Evolutionary conservation across 2,888 invertebrate species (phyloP), one percentile per base, ranked within the genome.

Genomic region (Abrostola tripartita): DNA sequence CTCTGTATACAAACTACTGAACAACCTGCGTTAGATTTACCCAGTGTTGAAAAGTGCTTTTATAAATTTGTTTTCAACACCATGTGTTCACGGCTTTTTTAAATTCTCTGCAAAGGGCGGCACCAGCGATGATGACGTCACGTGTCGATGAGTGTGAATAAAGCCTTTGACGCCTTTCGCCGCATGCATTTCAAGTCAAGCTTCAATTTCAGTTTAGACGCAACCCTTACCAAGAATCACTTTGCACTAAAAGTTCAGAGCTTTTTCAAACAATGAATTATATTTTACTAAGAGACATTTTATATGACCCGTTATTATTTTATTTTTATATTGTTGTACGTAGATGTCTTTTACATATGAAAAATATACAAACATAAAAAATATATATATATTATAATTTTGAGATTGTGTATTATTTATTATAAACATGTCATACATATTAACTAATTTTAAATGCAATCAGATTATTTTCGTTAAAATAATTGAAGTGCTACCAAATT

Each of bases 141-240:
- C 89, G 89, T 88, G 89, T 89, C 89, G 88, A 86, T 88, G 88
- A 86, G 84, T 88, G 86, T 85, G 89, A 88, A 90, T 90, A 90
- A 91, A 92, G 89, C 89, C 91, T 93, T 93, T 92, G 92, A 92
- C 87, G 90, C 89, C 89, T 89, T 92, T 90, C 85, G 83, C 89
- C 84, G 88, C 87, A 80, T 87, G 88, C 87, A 88, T 90, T 90
- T 86, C 85, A 81, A 86, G 85, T 86, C 83, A 85, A 82, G 87
- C 90, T 89, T 91, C 90, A 91, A 90, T 90, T 89, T 86, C 85
- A 88, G 88, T 88, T 86, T 86, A 86, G 88, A 90, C 84, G 85
- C 76, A 68, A 61, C 62, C 61, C 64, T 65, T 68, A 55, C 67
- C 75, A 72, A 68, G 64, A 70, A 67, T 69, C 65, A 69, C 68